Evolutionary conservation across 1,140 invertebrate genomes (phyloP).

Genomic region (Spodoptera frugiperda): DNA sequence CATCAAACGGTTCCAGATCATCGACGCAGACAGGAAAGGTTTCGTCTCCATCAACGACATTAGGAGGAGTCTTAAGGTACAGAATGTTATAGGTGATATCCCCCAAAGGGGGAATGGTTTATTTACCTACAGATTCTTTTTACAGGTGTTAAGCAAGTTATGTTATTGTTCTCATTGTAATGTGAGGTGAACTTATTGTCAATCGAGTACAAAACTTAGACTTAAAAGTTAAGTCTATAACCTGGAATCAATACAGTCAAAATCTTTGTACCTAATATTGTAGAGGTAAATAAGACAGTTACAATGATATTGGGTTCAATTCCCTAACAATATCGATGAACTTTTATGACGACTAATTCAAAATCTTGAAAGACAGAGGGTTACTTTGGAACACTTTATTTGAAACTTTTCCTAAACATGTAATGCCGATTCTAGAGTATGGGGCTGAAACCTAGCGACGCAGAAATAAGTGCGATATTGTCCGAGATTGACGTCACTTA

Average conservation of each 20-base stretch:
- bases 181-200: no score
- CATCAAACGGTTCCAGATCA: slow-evolving; percentile 97
- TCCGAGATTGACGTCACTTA: slow-evolving; percentile 89
- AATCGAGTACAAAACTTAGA: no score
- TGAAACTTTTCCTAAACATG: slow-evolving; percentile 3
- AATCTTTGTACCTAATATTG: no score
- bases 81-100: neutral
- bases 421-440: slow-evolving; percentile 86
- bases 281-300: neutral
- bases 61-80: slow-evolving; percentile 96
- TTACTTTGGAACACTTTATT: neutral
- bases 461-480: slow-evolving; percentile 89
- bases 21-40: slow-evolving; percentile 98
- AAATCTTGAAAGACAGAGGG: neutral
- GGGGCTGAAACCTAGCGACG: slow-evolving; percentile 88
- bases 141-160: neutral
- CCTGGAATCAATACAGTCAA: no score
- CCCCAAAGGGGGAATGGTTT: neutral
- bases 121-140: neutral
- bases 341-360: no score
- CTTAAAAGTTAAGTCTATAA: no score
- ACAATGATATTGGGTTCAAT: slow-evolving; percentile 3
- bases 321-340: neutral
- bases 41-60: slow-evolving; percentile 99
- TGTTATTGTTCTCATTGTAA: neutral